These are phyloP conservation scores for Patella ulyssiponensis DNA, from an alignment of 2,888 invertebrate species.

Conservation along the genomic window DNA sequence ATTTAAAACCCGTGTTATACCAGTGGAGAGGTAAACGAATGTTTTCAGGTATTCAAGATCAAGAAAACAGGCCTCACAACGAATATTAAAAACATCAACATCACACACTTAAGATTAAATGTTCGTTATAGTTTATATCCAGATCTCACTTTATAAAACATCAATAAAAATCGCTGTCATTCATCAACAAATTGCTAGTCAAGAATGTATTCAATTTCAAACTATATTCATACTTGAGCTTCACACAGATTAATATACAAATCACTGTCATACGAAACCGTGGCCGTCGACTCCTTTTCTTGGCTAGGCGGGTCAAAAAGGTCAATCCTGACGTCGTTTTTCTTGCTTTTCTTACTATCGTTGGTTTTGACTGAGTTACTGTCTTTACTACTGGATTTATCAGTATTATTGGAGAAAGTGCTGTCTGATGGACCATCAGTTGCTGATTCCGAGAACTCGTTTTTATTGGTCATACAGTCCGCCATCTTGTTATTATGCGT, in stretches of 20 bases:
- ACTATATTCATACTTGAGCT: constrained; percentile 58
- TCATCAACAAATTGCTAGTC: too few species aligned
- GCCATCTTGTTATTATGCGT: constrained; percentile 30
- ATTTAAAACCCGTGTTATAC: too few species aligned
- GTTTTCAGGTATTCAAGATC: constrained; percentile 2
- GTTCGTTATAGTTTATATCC: too few species aligned
- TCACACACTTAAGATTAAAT: background rate
- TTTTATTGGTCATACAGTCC: constrained; percentile 35
- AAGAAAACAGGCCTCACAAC: constrained; percentile 3
- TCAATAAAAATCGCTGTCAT: too few species aligned
- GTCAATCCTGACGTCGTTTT: constrained; percentile 61
- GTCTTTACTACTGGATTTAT: constrained; percentile 51
- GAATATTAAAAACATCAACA: constrained; percentile 5
- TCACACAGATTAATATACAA: constrained; percentile 66
- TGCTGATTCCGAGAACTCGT: constrained; percentile 37
- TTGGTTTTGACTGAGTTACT: constrained; percentile 47
- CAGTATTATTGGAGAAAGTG: constrained; percentile 56
- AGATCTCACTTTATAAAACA: too few species aligned
- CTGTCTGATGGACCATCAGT: constrained; percentile 56
- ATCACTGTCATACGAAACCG: constrained; percentile 67
- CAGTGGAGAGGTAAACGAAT: too few species aligned
- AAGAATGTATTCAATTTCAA: background rate
- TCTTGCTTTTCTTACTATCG: constrained; percentile 54
- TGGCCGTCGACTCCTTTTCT: constrained; percentile 67
- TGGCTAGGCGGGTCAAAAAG: constrained; percentile 67